Base-by-base conservation (phyloP, 1,140 invertebrate species). In the Sycophila sp. region DNA sequence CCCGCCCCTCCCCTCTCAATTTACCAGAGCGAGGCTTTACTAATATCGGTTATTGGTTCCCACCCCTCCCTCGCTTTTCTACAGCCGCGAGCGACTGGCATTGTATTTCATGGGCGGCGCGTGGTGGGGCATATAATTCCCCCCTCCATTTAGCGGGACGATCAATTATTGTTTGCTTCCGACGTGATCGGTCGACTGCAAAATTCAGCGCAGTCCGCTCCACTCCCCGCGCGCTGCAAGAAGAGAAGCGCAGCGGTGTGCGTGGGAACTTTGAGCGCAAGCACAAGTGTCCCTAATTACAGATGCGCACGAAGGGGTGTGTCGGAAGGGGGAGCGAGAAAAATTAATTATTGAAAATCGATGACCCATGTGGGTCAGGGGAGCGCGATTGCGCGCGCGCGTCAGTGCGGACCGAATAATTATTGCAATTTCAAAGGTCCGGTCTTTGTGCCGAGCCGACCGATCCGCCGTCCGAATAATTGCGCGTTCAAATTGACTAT, bases 1-100 rank as follows among this genome's bases (percentile, higher is more conserved):
- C 22, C 40, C 49, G 49, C 49, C 5, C 28, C 8, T n/a, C 17
- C 17, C 45, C 53, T 28, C 55, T 68, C 65, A 49, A 68, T 68
- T 68, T 68, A 58, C 65, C 55, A 22, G 10, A 15, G 3, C 13
- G 15, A 26, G 34, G 42, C 51, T 56, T 45, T 66, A 56, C 66
- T 69, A 69, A 69, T 69, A 69, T 69, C 66, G 56, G 56, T 69
- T 69, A 69, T 69, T 69, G 66, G 30, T 69, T 45, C 53, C 17
- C 60, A n/a, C 26, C 1, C 19, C 38, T n/a, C 28, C 3, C 17
- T 2, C 26, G 0, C 2, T 49, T 30, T 53, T 6, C 34, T n/a
- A 10, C 2, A 17, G 24, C 15, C 15, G 8, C 13, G 32, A 3
- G 1, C 17, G n/a, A 0, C 6, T 30, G 62, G 10, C 15, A 49